Evolutionary conservation across 2,113 vertebrate genomes (phyloP).

Genomic region (Lethenteron reissneri): DNA sequence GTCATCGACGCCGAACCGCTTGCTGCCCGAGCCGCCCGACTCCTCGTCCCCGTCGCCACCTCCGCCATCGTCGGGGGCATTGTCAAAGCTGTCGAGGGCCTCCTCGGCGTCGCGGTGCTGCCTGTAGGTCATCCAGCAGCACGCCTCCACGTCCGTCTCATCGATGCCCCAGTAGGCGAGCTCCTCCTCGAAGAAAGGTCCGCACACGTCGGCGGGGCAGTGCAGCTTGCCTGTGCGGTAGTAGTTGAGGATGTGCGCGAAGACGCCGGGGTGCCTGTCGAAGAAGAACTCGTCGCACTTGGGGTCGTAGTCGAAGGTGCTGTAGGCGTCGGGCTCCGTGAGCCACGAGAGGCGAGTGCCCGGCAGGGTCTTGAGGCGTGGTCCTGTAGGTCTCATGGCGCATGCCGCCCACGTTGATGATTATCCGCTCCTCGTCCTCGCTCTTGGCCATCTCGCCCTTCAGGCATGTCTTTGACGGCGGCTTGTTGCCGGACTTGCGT

Average conservation of each 20-base stretch:
- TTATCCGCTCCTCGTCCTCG: constrained; percentile 89
- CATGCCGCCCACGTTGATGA: constrained; percentile 92
- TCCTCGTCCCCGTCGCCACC: constrained; percentile 37
- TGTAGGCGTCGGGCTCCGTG: constrained; percentile 51
- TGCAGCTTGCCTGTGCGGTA: constrained; percentile 95
- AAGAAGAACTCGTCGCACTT: constrained; percentile 84
- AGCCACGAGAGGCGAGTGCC: constrained; percentile 78
- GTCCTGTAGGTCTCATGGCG: constrained; percentile 83
- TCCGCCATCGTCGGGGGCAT: constrained; percentile 49
- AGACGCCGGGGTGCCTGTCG: constrained; percentile 82
- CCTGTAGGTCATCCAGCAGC: constrained; percentile 79
- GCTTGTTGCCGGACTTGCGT: constrained; percentile 76
- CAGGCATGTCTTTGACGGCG: constrained; percentile 85
- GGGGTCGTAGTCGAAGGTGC: constrained; percentile 92
- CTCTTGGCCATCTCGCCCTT: constrained; percentile 81
- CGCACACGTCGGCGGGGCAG: constrained; percentile 90
- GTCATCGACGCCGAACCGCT: constrained; percentile 35
- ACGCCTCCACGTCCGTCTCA: constrained; percentile 96
- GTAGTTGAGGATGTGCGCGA: constrained; percentile 92
- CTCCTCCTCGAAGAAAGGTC: constrained; percentile 87
- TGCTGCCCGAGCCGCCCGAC: constrained; percentile 53
- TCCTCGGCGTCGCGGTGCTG: constrained; percentile 75
- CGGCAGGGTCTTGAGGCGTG: constrained; percentile 75
- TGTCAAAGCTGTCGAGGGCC: constrained; percentile 78
- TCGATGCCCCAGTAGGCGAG: constrained; percentile 96